Evolutionary conservation across 1,140 invertebrate species (phyloP).

Genomic region (Heliconius hewitsoni): DNA sequence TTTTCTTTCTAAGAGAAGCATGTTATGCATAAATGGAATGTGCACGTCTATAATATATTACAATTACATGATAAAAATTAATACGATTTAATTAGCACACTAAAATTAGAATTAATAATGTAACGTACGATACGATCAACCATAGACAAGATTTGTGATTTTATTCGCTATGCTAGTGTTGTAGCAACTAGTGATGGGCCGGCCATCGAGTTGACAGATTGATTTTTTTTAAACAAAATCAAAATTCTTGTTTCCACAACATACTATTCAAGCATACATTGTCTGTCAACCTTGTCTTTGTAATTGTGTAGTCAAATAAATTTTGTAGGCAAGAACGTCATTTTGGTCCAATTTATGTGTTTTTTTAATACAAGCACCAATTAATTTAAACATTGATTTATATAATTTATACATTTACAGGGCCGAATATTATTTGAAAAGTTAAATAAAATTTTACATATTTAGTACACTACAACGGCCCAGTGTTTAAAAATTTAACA

Average conservation of each 20-base stretch:
- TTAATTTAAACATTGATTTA: slow-evolving; percentile 17
- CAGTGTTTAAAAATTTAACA: not conserved
- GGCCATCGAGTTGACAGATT: slow-evolving; percentile 53
- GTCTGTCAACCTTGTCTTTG: slow-evolving; percentile 57
- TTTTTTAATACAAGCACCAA: slow-evolving; percentile 22
- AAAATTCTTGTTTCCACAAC: slow-evolving; percentile 57
- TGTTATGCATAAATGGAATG: slow-evolving; percentile 76
- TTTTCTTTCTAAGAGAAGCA: slow-evolving; percentile 52
- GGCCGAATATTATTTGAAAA: not conserved
- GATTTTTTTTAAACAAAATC: slow-evolving; percentile 50
- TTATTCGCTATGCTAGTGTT: slow-evolving; percentile 38
- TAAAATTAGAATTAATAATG: slow-evolving; percentile 75
- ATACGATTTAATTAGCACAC: slow-evolving; percentile 79
- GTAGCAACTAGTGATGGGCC: slow-evolving; percentile 58
- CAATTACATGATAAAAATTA: slow-evolving; percentile 74
- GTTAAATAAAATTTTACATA: not conserved
- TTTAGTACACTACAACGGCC: not conserved
- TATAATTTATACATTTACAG: not conserved
- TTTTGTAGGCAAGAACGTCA: not conserved
- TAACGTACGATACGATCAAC: slow-evolving; percentile 56
- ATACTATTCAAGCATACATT: slow-evolving; percentile 53
- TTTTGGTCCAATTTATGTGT: not conserved
- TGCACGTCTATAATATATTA: slow-evolving; percentile 74
- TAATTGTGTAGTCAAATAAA: slow-evolving; percentile 56
- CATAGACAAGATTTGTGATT: slow-evolving; percentile 63